These are phyloP conservation scores for Ctenicera cuprea DNA, from an alignment of 2,888 invertebrate genomes.

Conservation along the genomic window DNA sequence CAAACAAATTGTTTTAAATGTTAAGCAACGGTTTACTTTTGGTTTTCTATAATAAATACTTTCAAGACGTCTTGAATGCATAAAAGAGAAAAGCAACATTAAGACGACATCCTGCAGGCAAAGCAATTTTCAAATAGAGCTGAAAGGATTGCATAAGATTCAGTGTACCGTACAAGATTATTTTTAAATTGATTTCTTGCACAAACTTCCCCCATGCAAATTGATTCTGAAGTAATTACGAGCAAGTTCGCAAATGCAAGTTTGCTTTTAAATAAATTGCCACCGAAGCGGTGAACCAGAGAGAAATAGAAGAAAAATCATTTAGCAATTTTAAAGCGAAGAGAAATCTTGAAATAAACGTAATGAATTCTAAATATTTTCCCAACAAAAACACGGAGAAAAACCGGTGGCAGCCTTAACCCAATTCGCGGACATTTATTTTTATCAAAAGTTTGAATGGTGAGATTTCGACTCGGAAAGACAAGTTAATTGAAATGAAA, in stretches of 20 bases:
- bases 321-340: slow-evolving; percentile 9
- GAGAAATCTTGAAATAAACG: slow-evolving; percentile 9
- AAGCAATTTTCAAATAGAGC: slow-evolving; percentile 5
- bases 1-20: too few relatives aligned
- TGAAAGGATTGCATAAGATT: slow-evolving; percentile 15
- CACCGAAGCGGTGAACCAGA: slow-evolving; percentile 3
- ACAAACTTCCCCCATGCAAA: slow-evolving; percentile 24
- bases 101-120: slow-evolving; percentile 1
- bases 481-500: slow-evolving; percentile 35
- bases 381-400: slow-evolving; percentile 28
- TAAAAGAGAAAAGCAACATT: background rate
- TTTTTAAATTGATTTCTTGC: slow-evolving; percentile 28
- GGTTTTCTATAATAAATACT: too few relatives aligned
- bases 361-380: slow-evolving; percentile 54
- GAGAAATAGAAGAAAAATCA: slow-evolving; percentile 16
- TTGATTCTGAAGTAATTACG: slow-evolving; percentile 34
- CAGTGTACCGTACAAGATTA: slow-evolving; percentile 1
- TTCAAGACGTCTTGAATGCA: too few relatives aligned
- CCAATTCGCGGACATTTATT: slow-evolving; percentile 30
- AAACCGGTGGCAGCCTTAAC: slow-evolving; percentile 4
- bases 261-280: slow-evolving; percentile 33
- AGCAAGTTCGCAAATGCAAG: slow-evolving; percentile 10
- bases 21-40: too few relatives aligned
- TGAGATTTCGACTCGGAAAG: slow-evolving; percentile 23
- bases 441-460: slow-evolving; percentile 33